phyloP scores from a whole-genome alignment of 37 sponge, comb jelly and placozoan genomes.

The Chondrosia reniformis region DNA sequence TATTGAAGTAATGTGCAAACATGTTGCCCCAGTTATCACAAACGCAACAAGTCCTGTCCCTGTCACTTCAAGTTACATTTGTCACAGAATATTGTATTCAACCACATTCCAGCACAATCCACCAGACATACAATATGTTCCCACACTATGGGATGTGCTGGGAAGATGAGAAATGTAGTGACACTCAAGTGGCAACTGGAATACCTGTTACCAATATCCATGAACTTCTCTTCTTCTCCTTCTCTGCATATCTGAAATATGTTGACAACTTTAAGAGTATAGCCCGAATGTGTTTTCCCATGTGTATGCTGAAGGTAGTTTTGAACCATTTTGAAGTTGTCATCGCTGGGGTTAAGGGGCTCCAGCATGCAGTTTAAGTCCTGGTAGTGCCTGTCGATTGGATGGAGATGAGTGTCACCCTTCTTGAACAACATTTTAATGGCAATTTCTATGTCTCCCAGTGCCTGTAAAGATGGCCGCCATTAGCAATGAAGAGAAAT shows the following conservation, averaged over 20 bases:
- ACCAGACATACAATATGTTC: too few species aligned
- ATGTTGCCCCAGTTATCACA: too few species aligned
- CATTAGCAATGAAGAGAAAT: too few species aligned
- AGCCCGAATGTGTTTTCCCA: slow-evolving; percentile 79
- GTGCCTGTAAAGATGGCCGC: too few species aligned
- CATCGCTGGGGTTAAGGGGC: slow-evolving; percentile 47
- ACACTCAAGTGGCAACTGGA: too few species aligned
- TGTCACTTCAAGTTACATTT: too few species aligned
- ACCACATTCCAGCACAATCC: too few species aligned
- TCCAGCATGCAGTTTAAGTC: slow-evolving; percentile 57
- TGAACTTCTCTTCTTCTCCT: slow-evolving; percentile 61
- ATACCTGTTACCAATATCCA: slow-evolving; percentile 88
- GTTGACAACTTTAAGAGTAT: slow-evolving; percentile 67
- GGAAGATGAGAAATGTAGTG: too few species aligned
- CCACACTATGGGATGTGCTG: too few species aligned
- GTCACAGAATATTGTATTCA: too few species aligned
- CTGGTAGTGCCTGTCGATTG: slow-evolving; percentile 73
- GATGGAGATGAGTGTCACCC: slow-evolving; percentile 34
- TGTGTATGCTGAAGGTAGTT: slow-evolving; percentile 87
- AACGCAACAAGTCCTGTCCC: too few species aligned
- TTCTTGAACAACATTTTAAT: slow-evolving; percentile 51
- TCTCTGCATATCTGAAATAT: slow-evolving; percentile 69
- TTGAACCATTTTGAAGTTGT: slow-evolving; percentile 56
- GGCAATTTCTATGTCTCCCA: slow-evolving; percentile 89
- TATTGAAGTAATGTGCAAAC: too few species aligned